Conservation (phyloP, 2,113 vertebrate species). For the Carassius gibelio region DNA sequence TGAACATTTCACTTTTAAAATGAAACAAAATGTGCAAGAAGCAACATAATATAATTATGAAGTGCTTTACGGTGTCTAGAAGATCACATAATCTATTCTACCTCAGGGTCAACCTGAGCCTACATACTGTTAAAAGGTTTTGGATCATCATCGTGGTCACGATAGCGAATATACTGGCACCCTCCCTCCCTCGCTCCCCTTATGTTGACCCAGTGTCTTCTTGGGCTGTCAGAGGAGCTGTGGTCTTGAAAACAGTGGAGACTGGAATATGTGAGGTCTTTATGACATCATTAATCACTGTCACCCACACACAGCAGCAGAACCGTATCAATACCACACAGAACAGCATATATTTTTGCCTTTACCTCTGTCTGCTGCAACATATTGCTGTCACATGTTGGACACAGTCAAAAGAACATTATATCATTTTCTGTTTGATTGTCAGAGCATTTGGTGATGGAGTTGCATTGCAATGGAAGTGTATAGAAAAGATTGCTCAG, state of each 20-base stretch:
- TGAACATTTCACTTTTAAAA: neutral
- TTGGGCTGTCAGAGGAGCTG: slow-evolving; percentile 27
- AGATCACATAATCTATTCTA: neutral
- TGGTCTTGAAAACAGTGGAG: slow-evolving; percentile 20
- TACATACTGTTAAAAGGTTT: slow-evolving; percentile 1
- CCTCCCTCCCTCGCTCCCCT: neutral
- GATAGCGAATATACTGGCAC: neutral
- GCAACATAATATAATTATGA: neutral
- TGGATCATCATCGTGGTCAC: neutral
- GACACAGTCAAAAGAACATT: neutral
- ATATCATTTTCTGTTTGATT: slow-evolving; percentile 23
- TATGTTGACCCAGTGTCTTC: slow-evolving; percentile 34
- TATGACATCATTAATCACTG: slow-evolving; percentile 62
- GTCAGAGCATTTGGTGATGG: neutral
- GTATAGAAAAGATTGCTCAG: slow-evolving; percentile 21
- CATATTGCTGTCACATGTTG: slow-evolving; percentile 27
- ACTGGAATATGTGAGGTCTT: slow-evolving; percentile 57
- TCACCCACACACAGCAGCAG: slow-evolving; percentile 29
- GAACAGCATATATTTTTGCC: slow-evolving; percentile 26
- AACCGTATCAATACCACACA: slow-evolving; percentile 20
- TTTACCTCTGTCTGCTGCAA: slow-evolving; percentile 20
- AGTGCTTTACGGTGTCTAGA: neutral
- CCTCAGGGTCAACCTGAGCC: slow-evolving; percentile 2
- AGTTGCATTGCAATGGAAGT: slow-evolving; percentile 10
- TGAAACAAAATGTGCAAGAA: neutral